Evolutionary conservation across 2,113 vertebrate genomes (phyloP), one percentile per base, ranked within the genome.

Genomic region (Pituophis catenifer): DNA sequence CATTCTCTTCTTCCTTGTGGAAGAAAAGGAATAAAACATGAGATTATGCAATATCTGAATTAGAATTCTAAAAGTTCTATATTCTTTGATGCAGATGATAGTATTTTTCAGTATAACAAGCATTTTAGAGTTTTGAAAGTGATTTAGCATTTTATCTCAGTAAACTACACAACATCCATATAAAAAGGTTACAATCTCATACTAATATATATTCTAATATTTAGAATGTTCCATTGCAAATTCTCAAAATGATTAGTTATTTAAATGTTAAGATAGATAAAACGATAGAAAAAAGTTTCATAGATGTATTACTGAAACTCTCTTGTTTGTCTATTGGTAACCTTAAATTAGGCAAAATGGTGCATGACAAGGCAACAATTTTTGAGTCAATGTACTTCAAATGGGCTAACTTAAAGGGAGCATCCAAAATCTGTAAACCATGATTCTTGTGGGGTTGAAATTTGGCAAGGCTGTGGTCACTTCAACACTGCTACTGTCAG

Each of bases 1-100:
- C 57, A 92, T 89, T 86, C 91, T 92, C 70, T 94, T 94, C 93
- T 92, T 94, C 88, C 93, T 92, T 86, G 91, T 86, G 88, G 90
- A 92, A 94, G 87, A 91, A 89, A 91, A 89, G 90, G 70, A 91
- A 89, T 89, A 94, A 91, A 59, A 17, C n/a, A 89, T 91, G 87
- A 94, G 88, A 85, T 58, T 89, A 93, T 58, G 8, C 19, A 85
- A 87, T 8, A 59, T n/a, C 62, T 89, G 38, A 59, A n/a, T n/a
- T n/a, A n/a, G n/a, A 93, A 93, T 90, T 86, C 54, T 70, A 93
- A 89, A 50, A 70, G 55, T 88, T 92, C 33, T 90, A 86, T 53
- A 85, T 54, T 95, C 11, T 10, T 93, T 90, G 5, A 58, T 19
- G 53, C 81, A 50, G 38, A 4, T 12, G 19, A 75, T 21, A 57